These are phyloP conservation scores for Nycteola revayana DNA, from an alignment of 2,888 invertebrate genomes.

Conservation along the genomic window DNA sequence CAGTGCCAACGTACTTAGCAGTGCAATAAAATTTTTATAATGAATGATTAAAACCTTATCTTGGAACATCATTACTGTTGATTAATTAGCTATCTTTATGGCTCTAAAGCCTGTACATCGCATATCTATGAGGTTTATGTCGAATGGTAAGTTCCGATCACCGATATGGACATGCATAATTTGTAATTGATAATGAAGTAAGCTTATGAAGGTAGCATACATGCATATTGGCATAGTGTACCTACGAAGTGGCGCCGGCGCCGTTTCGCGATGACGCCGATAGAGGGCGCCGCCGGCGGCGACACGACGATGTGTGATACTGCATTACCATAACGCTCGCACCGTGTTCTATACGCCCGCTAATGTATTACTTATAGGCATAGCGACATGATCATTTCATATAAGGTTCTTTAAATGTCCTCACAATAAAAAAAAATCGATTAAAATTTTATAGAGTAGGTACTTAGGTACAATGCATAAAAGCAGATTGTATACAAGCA, in stretches of 20 bases:
- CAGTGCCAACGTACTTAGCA: no score
- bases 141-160: conserved; percentile 34
- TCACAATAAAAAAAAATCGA: no score
- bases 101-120: conserved; percentile 22
- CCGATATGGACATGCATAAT: conserved; percentile 34
- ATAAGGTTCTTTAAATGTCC: no score
- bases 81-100: conserved; percentile 33
- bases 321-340: conserved; percentile 70
- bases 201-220: conserved; percentile 28
- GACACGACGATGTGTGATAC: conserved; percentile 62
- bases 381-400: no score
- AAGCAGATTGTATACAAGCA: no score
- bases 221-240: not conserved
- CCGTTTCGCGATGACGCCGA: conserved; percentile 61
- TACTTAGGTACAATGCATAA: no score
- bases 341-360: conserved; percentile 52
- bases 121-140: conserved; percentile 21
- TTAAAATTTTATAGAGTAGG: no score
- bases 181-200: conserved; percentile 36
- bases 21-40: not conserved
- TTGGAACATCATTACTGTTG: conserved; percentile 1
- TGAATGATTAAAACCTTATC: no score
- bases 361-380: no score
- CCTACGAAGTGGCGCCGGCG: conserved; percentile 17
- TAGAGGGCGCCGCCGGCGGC: conserved; percentile 60